Evolutionary conservation across 2,797 vertebrate genomes (phyloP).

Genomic region (Mus minutoides): DNA sequence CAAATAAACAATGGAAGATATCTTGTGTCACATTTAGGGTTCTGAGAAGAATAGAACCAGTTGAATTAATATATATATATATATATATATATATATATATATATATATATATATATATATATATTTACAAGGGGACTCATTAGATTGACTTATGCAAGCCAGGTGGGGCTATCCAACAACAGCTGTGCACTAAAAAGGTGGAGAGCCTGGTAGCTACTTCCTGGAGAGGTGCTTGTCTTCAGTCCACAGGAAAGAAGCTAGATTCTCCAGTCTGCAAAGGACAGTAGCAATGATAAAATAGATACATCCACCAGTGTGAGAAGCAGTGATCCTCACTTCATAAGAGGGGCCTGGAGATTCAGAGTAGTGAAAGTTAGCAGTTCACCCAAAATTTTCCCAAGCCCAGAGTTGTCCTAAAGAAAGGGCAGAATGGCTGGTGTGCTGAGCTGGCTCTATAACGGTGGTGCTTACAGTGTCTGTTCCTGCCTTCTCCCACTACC

Average conservation of each 20-base stretch:
- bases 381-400: background rate
- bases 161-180: background rate
- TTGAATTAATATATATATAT: background rate
- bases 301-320: background rate
- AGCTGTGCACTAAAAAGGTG: background rate
- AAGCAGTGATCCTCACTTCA: background rate
- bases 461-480: background rate
- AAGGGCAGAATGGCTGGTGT: background rate
- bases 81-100: no score
- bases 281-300: background rate
- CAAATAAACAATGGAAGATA: background rate
- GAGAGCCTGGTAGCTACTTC: background rate
- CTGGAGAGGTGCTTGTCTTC: background rate
- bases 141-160: background rate
- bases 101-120: no score
- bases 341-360: background rate
- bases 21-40: background rate
- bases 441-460: background rate
- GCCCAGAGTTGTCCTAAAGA: no score
- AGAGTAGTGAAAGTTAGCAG: background rate
- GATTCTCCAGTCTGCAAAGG: background rate
- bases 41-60: background rate
- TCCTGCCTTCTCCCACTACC: background rate
- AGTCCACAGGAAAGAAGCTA: background rate
- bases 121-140: background rate